Percentiles rank a stretch among this genome's conserved stretches.
Evolutionary conservation across 2,797 vertebrate genomes (phyloP).

Genomic region (Perodicticus potto): DNA sequence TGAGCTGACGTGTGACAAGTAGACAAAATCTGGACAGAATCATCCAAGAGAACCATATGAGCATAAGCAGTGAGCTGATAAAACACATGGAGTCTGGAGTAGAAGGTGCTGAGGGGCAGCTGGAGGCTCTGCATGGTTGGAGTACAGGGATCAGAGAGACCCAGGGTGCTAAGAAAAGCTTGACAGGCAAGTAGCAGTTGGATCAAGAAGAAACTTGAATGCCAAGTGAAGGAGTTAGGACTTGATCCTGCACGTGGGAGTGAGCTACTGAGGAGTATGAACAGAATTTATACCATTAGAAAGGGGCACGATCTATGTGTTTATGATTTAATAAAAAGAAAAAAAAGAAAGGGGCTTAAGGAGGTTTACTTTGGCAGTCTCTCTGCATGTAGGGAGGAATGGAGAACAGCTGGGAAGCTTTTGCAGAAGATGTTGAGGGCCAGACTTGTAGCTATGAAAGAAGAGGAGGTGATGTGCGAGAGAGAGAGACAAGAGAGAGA

Average conservation of each 20-base stretch:
- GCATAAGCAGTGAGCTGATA: background rate
- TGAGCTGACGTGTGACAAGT: background rate
- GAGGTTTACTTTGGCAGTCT: background rate
- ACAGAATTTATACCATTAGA: background rate
- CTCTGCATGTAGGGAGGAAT: background rate
- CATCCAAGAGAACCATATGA: background rate
- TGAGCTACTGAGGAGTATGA: background rate
- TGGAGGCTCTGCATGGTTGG: fast-evolving
- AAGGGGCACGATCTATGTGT: background rate
- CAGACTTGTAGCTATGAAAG: background rate
- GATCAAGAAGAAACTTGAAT: background rate
- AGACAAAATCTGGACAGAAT: background rate
- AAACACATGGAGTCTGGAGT: background rate
- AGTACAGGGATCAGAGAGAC: background rate
- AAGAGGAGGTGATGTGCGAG: background rate
- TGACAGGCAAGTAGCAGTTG: background rate
- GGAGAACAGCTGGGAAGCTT: background rate
- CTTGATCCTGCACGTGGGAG: background rate
- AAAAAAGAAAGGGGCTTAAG: background rate
- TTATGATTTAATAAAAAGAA: no score
- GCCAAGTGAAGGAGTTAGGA: background rate
- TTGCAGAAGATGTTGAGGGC: background rate
- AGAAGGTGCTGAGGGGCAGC: background rate
- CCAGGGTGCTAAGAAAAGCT: background rate
- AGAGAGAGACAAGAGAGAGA: background rate